Conservation (phyloP, 2,888 invertebrate species). For the Lydus trimaculatus region DNA sequence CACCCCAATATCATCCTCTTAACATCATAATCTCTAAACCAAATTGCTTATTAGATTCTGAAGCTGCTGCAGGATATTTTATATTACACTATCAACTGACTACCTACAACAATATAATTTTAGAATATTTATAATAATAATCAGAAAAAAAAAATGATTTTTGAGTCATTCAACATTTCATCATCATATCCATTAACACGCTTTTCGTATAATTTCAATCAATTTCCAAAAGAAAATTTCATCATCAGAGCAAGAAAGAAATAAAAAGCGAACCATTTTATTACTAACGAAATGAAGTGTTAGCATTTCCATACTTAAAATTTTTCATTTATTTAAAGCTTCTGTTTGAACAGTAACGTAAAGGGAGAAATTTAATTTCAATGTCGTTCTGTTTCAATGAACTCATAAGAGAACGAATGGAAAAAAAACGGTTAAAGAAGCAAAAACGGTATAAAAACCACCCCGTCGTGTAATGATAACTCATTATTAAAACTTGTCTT, state of each 20-base stretch:
- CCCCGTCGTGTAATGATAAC: neutral
- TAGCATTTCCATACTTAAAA: conserved; percentile 17
- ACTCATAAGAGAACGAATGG: neutral
- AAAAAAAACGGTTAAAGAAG: neutral
- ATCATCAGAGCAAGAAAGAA: neutral
- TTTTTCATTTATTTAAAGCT: conserved; percentile 28
- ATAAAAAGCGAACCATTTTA: conserved; percentile 22
- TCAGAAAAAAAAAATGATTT: neutral
- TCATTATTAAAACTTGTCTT: neutral
- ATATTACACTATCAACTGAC: conserved; percentile 3
- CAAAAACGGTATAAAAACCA: neutral
- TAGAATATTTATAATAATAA: too few relatives aligned
- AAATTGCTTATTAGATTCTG: conserved; percentile 33
- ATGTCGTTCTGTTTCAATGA: neutral
- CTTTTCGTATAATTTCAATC: neutral
- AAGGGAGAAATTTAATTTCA: conserved; percentile 16
- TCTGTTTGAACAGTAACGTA: conserved; percentile 12
- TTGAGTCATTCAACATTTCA: neutral
- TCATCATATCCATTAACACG: neutral
- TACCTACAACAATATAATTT: neutral
- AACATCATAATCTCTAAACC: conserved; percentile 33
- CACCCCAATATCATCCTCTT: conserved; percentile 30
- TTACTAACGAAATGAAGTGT: conserved; percentile 27
- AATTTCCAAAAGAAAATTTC: neutral
- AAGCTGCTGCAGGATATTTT: conserved; percentile 20